phyloP scores from a whole-genome alignment of 2,888 invertebrate genomes.

The Pachymerium ferrugineum region DNA sequence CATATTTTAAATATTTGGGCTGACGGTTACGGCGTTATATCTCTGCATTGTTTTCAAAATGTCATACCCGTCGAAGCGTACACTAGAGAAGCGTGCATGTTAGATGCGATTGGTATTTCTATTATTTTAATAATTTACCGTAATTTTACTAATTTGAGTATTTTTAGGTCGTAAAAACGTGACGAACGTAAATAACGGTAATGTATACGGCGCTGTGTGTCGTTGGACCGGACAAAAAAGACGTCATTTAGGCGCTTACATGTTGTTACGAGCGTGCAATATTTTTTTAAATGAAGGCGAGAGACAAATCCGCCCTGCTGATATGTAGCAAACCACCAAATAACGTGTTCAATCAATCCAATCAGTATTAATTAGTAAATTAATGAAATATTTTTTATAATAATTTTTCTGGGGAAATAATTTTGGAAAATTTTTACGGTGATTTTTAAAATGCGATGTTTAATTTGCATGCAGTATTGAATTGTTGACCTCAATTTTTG shows the following conservation, averaged over 20 bases:
- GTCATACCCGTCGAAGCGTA: constrained; percentile 86
- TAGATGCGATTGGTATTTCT: constrained; percentile 64
- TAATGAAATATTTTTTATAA: neutral
- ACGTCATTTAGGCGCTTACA: constrained; percentile 66
- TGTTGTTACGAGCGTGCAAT: constrained; percentile 73
- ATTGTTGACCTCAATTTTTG: too few species aligned
- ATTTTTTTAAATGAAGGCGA: constrained; percentile 85
- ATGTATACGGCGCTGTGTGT: constrained; percentile 71
- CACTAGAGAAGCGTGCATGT: constrained; percentile 90
- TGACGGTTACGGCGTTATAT: constrained; percentile 74
- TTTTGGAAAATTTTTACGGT: too few species aligned
- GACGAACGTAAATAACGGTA: constrained; percentile 71
- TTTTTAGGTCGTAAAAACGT: constrained; percentile 59
- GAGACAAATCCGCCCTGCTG: constrained; percentile 72
- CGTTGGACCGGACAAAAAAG: constrained; percentile 68
- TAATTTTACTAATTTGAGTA: constrained; percentile 17
- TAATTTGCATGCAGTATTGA: too few species aligned
- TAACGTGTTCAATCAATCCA: neutral
- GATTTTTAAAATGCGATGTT: too few species aligned
- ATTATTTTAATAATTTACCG: neutral
- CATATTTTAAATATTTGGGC: constrained; percentile 84
- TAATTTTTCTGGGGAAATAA: neutral
- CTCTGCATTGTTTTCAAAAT: constrained; percentile 85
- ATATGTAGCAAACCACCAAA: constrained; percentile 49
- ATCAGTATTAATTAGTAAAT: neutral